Evolutionary conservation across 2,888 invertebrate genomes (phyloP).

Genomic region (Melolontha melolontha): DNA sequence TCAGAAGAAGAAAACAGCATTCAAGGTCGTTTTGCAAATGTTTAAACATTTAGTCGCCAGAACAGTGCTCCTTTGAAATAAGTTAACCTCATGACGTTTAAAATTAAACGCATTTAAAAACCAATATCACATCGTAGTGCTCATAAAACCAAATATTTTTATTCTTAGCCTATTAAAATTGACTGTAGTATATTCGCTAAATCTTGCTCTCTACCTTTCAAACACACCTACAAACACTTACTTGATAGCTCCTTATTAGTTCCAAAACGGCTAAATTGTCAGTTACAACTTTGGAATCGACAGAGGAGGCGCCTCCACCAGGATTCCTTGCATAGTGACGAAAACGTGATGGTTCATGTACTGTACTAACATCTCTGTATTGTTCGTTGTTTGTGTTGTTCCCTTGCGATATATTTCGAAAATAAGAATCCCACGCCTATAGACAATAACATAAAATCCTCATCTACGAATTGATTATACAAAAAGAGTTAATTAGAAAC

Average conservation of each 20-base stretch:
- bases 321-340: neutral
- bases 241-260: conserved; percentile 34
- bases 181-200: too few species aligned
- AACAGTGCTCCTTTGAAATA: too few species aligned
- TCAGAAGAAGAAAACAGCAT: too few species aligned
- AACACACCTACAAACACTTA: too few species aligned
- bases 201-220: too few species aligned
- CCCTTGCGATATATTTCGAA: conserved; percentile 18
- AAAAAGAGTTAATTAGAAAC: neutral
- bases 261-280: conserved; percentile 1
- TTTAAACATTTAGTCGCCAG: too few species aligned
- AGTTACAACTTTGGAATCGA: neutral
- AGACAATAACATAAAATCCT: conserved; percentile 1
- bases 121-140: too few species aligned
- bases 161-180: too few species aligned
- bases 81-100: too few species aligned
- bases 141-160: too few species aligned
- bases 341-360: neutral
- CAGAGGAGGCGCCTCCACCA: neutral
- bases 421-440: conserved; percentile 21
- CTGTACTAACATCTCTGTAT: neutral
- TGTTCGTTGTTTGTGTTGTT: neutral
- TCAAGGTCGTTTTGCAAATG: too few species aligned
- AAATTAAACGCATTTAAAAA: too few species aligned
- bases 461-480: neutral